Conservation (phyloP, 2,888 invertebrate species). For the Syritta pipiens region DNA sequence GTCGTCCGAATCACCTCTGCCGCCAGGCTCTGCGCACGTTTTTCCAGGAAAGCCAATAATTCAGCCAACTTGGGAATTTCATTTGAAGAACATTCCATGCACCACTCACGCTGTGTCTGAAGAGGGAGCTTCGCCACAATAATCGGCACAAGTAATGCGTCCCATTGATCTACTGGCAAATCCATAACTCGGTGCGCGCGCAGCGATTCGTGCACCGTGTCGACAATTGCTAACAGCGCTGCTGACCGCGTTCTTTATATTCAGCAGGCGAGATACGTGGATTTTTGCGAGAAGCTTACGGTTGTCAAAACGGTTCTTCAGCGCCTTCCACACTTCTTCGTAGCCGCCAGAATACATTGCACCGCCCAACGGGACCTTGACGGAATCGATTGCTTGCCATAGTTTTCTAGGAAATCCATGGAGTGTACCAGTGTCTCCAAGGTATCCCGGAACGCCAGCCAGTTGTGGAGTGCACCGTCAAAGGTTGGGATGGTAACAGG, state of each 20-base stretch:
- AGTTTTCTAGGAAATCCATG: constrained; percentile 19
- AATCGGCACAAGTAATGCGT: constrained; percentile 29
- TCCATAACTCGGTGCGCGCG: constrained; percentile 29
- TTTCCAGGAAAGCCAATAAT: constrained; percentile 28
- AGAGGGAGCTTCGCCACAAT: neutral
- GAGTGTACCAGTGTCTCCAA: neutral
- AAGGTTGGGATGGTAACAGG: constrained; percentile 22
- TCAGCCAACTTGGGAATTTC: constrained; percentile 28
- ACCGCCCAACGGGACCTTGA: constrained; percentile 3
- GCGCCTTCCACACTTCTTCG: constrained; percentile 14
- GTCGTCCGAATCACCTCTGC: neutral
- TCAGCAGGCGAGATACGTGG: neutral
- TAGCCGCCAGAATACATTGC: constrained; percentile 20
- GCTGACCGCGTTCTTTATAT: neutral
- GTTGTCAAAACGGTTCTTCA: constrained; percentile 10
- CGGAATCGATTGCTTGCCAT: constrained; percentile 26
- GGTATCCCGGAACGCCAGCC: constrained; percentile 31
- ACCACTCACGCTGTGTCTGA: constrained; percentile 8
- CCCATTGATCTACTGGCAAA: constrained; percentile 14
- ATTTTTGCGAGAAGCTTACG: constrained; percentile 4
- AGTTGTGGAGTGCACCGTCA: constrained; percentile 28
- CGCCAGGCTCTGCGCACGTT: constrained; percentile 19
- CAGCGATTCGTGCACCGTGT: constrained; percentile 45
- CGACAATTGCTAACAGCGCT: constrained; percentile 28
- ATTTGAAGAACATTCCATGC: constrained; percentile 9